A percentile compares a stretch with the other conserved stretches of the same genome.
Evolutionary conservation across 2,888 invertebrate species (phyloP).

Genomic region (Periphyllus acericola): DNA sequence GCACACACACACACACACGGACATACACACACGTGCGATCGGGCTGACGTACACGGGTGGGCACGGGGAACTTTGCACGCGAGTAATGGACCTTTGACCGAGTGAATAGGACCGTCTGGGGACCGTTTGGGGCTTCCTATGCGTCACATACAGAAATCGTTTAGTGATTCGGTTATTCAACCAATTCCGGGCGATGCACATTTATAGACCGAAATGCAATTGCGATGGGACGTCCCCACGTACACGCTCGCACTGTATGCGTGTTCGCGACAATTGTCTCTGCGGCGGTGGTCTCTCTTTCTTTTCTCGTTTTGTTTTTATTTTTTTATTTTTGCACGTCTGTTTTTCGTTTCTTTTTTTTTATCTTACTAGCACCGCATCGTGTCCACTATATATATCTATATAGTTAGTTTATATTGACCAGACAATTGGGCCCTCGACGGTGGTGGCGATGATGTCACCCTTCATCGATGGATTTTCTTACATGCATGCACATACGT

Average conservation of each 20-base stretch:
- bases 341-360: not conserved
- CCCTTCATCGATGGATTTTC: conserved; percentile 5
- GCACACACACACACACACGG: not conserved
- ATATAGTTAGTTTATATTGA: not conserved
- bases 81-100: conserved; percentile 59
- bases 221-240: conserved; percentile 52
- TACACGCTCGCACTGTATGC: not conserved
- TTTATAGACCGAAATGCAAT: conserved; percentile 43
- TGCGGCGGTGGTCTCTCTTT: not conserved
- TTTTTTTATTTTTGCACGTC: conserved; percentile 36
- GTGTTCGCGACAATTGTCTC: conserved; percentile 7
- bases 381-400: not conserved
- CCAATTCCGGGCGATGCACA: conserved; percentile 50
- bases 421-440: conserved; percentile 12
- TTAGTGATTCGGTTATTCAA: conserved; percentile 62
- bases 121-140: conserved; percentile 53
- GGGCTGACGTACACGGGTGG: not conserved
- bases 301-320: conserved; percentile 12
- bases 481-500: not conserved
- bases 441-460: not conserved
- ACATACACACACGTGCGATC: not conserved
- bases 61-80: conserved; percentile 2
- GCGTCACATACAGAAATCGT: conserved; percentile 60
- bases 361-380: not conserved
- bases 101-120: conserved; percentile 61